Conservation (phyloP, 2,888 invertebrate species). For the Drosophila greeni region DNA sequence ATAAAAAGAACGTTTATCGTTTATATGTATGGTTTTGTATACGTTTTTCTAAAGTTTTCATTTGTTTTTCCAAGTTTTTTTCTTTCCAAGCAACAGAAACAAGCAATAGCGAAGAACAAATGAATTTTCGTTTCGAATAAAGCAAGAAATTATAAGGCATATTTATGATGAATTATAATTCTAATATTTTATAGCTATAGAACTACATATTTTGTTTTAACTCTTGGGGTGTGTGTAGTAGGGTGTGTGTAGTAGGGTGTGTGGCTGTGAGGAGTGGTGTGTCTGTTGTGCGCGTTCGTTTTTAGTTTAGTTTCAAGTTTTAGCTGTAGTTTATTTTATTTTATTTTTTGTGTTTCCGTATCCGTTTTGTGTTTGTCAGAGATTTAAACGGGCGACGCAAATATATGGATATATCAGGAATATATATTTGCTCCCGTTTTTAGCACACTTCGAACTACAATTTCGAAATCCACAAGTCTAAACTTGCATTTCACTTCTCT, state of each 20-base stretch:
- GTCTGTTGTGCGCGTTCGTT: constrained; percentile 36
- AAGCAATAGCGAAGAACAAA: constrained; percentile 44
- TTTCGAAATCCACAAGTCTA: constrained; percentile 12
- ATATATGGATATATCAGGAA: constrained; percentile 26
- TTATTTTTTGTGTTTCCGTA: constrained; percentile 20
- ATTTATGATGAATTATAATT: constrained; percentile 46
- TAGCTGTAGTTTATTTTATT: background rate
- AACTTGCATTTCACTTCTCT: constrained; percentile 19
- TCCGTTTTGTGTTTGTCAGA: constrained; percentile 43
- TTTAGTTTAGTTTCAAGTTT: constrained; percentile 13
- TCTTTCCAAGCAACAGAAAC: constrained; percentile 42
- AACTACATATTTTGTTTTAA: constrained; percentile 57
- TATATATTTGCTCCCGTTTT: constrained; percentile 25
- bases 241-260: background rate
- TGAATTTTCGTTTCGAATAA: constrained; percentile 34
- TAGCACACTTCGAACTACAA: constrained; percentile 57
- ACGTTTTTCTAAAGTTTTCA: constrained; percentile 13
- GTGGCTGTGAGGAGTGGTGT: constrained; percentile 11
- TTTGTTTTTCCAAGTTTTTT: constrained; percentile 22
- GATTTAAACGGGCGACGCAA: constrained; percentile 21
- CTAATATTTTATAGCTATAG: constrained; percentile 60
- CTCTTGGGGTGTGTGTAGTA: constrained; percentile 21
- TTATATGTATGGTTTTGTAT: constrained; percentile 19
- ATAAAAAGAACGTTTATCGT: constrained; percentile 34
- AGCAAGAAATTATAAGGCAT: constrained; percentile 42